These are phyloP conservation scores for Catharus minimus DNA, from an alignment of 2,113 vertebrate species.

Conservation along the genomic window DNA sequence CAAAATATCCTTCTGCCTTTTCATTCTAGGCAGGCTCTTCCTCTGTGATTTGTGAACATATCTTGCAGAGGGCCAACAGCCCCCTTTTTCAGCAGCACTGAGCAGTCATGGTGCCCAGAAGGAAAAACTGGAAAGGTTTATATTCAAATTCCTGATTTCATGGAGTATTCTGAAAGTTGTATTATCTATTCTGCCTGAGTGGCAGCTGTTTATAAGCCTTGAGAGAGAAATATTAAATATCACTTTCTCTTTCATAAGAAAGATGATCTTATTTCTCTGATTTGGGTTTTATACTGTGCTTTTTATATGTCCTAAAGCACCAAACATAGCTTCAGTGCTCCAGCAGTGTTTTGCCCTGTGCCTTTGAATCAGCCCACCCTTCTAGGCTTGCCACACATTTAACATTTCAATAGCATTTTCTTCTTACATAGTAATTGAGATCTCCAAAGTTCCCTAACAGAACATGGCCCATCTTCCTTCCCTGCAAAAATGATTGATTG, in stretches of 20 bases:
- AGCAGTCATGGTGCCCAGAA: not conserved
- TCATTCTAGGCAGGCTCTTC: not conserved
- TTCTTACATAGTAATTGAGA: not conserved
- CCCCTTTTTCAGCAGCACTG: not conserved
- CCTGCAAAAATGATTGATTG: not conserved
- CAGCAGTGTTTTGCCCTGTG: not conserved
- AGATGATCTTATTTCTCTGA: slow-evolving; percentile 21
- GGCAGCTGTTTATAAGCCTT: slow-evolving; percentile 38
- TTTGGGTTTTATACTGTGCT: not conserved
- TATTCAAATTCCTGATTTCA: not conserved
- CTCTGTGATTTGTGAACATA: not conserved
- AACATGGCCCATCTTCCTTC: not conserved
- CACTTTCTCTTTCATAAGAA: slow-evolving; percentile 2
- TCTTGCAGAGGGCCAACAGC: not conserved
- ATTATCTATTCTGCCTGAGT: slow-evolving; percentile 12
- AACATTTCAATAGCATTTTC: not conserved
- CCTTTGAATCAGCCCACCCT: not conserved
- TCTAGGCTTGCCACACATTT: not conserved
- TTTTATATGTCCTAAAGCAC: not conserved
- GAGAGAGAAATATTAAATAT: slow-evolving; percentile 35
- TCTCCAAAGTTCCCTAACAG: not conserved
- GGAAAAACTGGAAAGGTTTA: not conserved
- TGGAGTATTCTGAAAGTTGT: not conserved
- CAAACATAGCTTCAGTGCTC: not conserved
- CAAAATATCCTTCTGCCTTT: not conserved